These are phyloP conservation scores for Ophthalmolycus amberensis DNA, from an alignment of 2,113 vertebrate genomes.

Conservation along the genomic window DNA sequence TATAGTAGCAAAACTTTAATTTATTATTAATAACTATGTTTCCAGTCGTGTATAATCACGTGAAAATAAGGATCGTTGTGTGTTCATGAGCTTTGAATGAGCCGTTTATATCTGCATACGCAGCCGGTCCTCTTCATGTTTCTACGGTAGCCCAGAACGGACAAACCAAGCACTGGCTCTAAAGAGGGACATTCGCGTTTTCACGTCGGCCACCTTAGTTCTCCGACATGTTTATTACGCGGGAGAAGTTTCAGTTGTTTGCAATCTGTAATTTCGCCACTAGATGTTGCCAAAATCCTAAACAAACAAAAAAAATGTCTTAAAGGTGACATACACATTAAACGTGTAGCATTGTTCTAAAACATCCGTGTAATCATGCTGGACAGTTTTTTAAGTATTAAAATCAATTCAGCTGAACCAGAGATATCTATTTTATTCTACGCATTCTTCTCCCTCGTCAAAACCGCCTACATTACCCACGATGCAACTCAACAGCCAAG, in stretches of 20 bases:
- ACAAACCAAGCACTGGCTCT: no score
- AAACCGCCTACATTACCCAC: conserved; percentile 1
- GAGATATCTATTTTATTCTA: background rate
- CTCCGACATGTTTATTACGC: no score
- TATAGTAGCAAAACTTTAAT: background rate
- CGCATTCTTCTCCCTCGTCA: background rate
- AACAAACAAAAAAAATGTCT: background rate
- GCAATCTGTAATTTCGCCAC: background rate
- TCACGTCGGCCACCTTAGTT: no score
- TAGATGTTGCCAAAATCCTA: background rate
- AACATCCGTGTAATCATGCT: background rate
- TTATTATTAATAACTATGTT: background rate
- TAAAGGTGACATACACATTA: background rate
- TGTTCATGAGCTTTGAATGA: no score
- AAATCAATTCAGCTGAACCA: background rate
- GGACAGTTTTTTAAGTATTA: background rate
- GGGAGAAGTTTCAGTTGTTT: background rate
- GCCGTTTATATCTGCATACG: no score
- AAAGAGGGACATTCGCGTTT: no score
- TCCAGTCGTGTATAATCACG: background rate
- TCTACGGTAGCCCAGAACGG: no score
- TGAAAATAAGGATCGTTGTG: no score
- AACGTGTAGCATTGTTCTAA: background rate
- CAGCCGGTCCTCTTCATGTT: no score
- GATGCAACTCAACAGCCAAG: background rate